Conservation (phyloP, 1,140 invertebrate genomes). For the Hydropsyche tenuis region DNA sequence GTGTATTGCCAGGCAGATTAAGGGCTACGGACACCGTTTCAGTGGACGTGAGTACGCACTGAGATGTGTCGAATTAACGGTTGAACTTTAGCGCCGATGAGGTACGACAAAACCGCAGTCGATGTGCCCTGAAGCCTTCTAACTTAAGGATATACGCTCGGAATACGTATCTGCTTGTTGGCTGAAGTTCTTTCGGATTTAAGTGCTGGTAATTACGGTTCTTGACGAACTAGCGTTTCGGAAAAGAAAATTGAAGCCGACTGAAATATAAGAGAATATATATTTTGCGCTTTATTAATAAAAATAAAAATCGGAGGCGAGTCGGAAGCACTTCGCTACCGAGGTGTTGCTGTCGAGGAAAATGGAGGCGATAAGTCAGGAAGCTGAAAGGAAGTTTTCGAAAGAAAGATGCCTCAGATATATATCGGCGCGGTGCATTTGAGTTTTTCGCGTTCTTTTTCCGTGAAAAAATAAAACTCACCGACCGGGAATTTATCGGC, state of each 20-base stretch:
- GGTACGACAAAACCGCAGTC: not conserved
- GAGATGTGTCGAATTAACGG: conserved; percentile 19
- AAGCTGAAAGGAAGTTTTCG: conserved; percentile 21
- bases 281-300: too few species aligned
- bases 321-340: not conserved
- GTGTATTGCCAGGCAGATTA: conserved; percentile 25
- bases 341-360: conserved; percentile 4
- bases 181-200: too few species aligned
- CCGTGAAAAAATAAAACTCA: not conserved
- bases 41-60: not conserved
- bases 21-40: conserved; percentile 23
- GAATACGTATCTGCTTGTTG: too few species aligned
- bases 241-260: too few species aligned
- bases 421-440: conserved; percentile 22
- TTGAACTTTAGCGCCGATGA: not conserved
- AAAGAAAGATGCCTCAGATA: conserved; percentile 17
- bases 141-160: too few species aligned
- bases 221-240: too few species aligned
- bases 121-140: too few species aligned
- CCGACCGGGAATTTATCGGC: conserved; percentile 1
- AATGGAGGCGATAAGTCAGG: conserved; percentile 22
- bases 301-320: not conserved
- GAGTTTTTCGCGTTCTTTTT: not conserved
- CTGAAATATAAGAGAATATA: too few species aligned
- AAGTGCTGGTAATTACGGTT: too few species aligned